Evolutionary conservation across 1,140 invertebrate species (phyloP).

Genomic region (Pseudomyrmex flavicornis): DNA sequence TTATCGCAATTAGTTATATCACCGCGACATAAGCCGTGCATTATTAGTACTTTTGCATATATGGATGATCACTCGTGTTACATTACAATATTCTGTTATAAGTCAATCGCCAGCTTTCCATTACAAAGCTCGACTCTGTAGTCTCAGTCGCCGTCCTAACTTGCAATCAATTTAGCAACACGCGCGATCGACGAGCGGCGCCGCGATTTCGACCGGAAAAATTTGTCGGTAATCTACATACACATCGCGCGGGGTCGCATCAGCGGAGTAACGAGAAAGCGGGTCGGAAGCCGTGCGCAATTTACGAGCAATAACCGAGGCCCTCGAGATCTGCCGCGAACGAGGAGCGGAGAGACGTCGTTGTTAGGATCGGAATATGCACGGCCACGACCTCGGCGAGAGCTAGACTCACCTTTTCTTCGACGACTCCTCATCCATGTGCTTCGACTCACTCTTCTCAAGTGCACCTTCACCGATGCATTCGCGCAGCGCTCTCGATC

Average conservation of each 20-base stretch:
- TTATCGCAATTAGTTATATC: conserved; percentile 40
- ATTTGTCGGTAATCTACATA: conserved; percentile 67
- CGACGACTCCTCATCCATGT: conserved; percentile 62
- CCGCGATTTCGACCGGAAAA: conserved; percentile 57
- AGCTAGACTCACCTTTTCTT: conserved; percentile 76
- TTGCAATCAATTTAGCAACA: conserved; percentile 46
- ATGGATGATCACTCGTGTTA: neutral
- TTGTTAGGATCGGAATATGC: conserved; percentile 78
- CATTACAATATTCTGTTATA: too few relatives aligned
- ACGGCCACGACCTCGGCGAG: conserved; percentile 78
- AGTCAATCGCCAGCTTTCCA: too few relatives aligned
- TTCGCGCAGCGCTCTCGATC: conserved; percentile 53
- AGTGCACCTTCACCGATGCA: conserved; percentile 73
- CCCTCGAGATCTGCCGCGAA: conserved; percentile 70
- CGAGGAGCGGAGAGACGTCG: conserved; percentile 73
- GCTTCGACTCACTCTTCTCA: conserved; percentile 73
- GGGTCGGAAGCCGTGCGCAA: conserved; percentile 76
- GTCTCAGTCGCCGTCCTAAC: conserved; percentile 40
- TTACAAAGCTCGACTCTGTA: too few relatives aligned
- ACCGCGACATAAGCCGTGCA: neutral
- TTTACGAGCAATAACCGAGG: conserved; percentile 79
- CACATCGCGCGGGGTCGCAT: conserved; percentile 68
- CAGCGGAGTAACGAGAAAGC: conserved; percentile 75
- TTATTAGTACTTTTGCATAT: conserved; percentile 36
- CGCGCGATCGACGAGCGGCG: conserved; percentile 5